Conservation (phyloP, 2,113 vertebrate species). For the Colaptes auratus region DNA sequence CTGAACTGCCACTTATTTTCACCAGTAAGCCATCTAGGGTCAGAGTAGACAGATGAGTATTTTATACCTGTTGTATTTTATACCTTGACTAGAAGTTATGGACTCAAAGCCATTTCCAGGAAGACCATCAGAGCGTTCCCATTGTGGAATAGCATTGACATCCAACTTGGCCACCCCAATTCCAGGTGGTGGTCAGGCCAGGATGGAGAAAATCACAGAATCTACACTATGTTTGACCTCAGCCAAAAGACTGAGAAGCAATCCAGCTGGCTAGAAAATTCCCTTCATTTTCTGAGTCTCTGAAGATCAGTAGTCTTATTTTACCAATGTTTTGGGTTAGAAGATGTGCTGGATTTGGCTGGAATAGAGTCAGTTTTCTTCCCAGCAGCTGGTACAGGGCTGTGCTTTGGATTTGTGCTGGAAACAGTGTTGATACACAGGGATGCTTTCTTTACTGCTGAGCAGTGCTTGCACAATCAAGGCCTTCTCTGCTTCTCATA, state of each 20-base stretch:
- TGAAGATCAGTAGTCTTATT: background rate
- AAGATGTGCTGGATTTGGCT: background rate
- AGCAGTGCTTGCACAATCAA: background rate
- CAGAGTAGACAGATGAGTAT: background rate
- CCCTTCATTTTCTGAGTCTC: background rate
- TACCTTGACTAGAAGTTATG: background rate
- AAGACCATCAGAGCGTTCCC: background rate
- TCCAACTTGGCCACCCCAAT: background rate
- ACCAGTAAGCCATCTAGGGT: background rate
- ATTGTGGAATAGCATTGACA: accelerated
- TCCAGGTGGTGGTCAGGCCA: background rate
- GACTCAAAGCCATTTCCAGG: accelerated
- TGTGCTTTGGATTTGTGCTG: no score
- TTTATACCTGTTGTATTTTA: background rate
- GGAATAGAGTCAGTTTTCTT: no score
- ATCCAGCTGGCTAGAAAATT: background rate
- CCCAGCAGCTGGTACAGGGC: no score
- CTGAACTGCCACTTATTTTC: background rate
- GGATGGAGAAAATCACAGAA: background rate
- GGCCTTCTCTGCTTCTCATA: background rate
- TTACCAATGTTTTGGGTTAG: background rate
- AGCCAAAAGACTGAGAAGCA: no score
- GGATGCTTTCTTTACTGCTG: no score
- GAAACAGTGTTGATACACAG: no score
- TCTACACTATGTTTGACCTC: no score